phyloP scores from a whole-genome alignment of 1,140 invertebrate genomes.

The Plutomurus gul region DNA sequence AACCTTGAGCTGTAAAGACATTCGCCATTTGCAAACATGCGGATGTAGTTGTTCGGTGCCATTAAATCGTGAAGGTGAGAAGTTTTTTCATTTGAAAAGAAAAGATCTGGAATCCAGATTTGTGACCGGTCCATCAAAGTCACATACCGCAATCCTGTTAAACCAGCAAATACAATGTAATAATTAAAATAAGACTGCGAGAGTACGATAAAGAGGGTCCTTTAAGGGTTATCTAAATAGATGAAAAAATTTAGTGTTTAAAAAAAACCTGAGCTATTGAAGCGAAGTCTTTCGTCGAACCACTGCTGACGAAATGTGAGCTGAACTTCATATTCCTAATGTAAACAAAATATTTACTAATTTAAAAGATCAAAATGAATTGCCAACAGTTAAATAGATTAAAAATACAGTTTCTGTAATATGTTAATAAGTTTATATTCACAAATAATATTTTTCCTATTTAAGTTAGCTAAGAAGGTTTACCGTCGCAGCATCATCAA shows the following conservation, averaged over 20 bases:
- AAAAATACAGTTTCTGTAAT: too few relatives aligned
- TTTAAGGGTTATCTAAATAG: not conserved
- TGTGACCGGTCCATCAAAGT: slow-evolving; percentile 58
- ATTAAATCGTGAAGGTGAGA: slow-evolving; percentile 61
- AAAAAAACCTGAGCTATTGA: not conserved
- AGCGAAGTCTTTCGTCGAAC: slow-evolving; percentile 30
- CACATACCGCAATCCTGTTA: slow-evolving; percentile 55
- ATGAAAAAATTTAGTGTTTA: not conserved
- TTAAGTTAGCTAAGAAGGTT: too few relatives aligned
- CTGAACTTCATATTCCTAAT: slow-evolving; percentile 33
- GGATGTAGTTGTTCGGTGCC: slow-evolving; percentile 57
- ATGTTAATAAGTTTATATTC: too few relatives aligned
- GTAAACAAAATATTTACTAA: not conserved
- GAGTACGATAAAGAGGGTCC: too few relatives aligned
- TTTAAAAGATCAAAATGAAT: slow-evolving; percentile 11
- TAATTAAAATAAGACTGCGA: not conserved
- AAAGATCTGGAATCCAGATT: slow-evolving; percentile 64
- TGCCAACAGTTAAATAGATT: not conserved
- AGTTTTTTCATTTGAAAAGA: slow-evolving; percentile 63
- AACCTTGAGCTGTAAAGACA: slow-evolving; percentile 62
- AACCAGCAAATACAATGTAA: not conserved
- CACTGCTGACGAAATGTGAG: slow-evolving; percentile 47
- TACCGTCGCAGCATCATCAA: slow-evolving; percentile 64
- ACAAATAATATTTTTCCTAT: too few relatives aligned
- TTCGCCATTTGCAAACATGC: slow-evolving; percentile 61